Evolutionary conservation across 2,113 vertebrate genomes (phyloP), one percentile per base, ranked within the genome.

Genomic region (Paramormyrops kingsleyae): DNA sequence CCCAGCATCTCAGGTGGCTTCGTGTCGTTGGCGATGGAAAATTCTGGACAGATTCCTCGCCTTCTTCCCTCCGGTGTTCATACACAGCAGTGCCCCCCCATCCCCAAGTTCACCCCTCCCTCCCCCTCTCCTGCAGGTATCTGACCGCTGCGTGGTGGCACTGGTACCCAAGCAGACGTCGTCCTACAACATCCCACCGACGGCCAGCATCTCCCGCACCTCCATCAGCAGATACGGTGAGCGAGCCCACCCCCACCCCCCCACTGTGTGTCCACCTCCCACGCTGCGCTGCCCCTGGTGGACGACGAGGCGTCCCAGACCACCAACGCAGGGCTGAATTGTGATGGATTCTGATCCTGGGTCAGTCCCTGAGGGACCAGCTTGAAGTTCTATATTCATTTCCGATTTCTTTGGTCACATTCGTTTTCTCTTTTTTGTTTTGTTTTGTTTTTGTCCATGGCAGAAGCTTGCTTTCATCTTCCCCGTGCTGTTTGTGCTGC

Each of bases 151-250:
- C 0, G 96, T 99, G 24, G 98, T 99, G 92, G 99, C 99, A 44
- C 94, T 99, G 42, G 99, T 99, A 52, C 98, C 99, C 35, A 99
- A 99, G 88, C 98, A 99, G 95, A 99, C 98, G 9, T 99, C 99
- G 0, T 99, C 99, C 4, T 99, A 99, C 96, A 99, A 99, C 92
- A 99, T 99, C 53, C 98, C 98, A 3, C 96, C 97, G 87, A 98
- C 99, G 0, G 97, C 98, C 92, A 99, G 98, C 94, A 99, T 99
- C 94, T 99, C 98, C 21, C 95, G 99, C 88, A 97, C 98, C 0
- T 99, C 98, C 21, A 99, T 99, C 90, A 99, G 98, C 88, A 96
- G 98, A 98, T 99, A 99, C 0, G 99, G 99, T 99, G 85, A 97
- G 97, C 93, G 46, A 44, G 87, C 80, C 88, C 50, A 1, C 42